Percentiles rank a stretch among this genome's conserved stretches.
Evolutionary conservation across 2,888 invertebrate genomes (phyloP).

Genomic region (Eupithecia subfuscata): DNA sequence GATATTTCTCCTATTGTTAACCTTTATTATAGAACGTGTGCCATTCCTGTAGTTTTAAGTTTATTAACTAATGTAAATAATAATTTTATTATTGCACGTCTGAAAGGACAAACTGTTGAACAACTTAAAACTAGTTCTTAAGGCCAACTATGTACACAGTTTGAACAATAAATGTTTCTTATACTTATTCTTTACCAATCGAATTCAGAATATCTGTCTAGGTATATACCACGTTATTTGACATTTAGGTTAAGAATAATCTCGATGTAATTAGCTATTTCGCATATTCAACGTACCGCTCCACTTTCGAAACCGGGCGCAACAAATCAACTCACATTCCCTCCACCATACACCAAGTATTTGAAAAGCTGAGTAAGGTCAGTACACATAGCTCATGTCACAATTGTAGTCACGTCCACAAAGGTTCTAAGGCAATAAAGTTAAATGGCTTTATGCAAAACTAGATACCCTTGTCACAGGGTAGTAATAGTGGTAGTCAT

Average conservation of each 20-base stretch:
- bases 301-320: neutral
- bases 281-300: neutral
- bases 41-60: no score
- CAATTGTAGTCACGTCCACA: conserved; percentile 39
- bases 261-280: neutral
- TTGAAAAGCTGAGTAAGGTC: conserved; percentile 7
- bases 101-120: no score
- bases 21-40: no score
- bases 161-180: no score
- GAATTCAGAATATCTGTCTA: no score
- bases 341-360: conserved; percentile 1
- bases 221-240: neutral
- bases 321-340: neutral
- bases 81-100: no score
- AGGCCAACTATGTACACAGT: no score
- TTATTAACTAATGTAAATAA: no score
- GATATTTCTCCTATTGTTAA: no score
- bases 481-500: neutral
- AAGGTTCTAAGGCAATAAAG: conserved; percentile 41
- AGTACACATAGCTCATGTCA: conserved; percentile 35
- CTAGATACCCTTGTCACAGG: conserved; percentile 32
- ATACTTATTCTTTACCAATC: no score
- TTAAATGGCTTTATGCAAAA: conserved; percentile 47
- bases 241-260: neutral
- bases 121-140: no score